Base-by-base conservation (phyloP, 2,113 vertebrate genomes). In the Cnemophilus loriae region DNA sequence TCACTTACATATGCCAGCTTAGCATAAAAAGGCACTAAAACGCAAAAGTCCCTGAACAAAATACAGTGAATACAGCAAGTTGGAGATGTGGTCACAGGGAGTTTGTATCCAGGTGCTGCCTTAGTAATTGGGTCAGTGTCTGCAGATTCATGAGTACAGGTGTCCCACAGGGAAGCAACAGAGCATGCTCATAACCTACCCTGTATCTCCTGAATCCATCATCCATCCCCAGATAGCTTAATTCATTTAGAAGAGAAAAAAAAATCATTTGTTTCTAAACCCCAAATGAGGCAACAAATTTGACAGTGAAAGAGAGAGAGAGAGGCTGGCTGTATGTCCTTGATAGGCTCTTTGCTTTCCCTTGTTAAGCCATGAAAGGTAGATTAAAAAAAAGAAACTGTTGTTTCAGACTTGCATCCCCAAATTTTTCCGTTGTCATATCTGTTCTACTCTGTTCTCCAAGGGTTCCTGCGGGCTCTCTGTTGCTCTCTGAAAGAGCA, bases 81-180 rank as follows among this genome's bases (percentile, higher is more conserved):
- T 89, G 63, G 90, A 91, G 75, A 82, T 0, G 0, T 90, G 94
- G 96, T 95, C 93, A 79, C 60, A 56, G 93, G 75, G 90, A 96
- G 89, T 84, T 81, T 90, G 65, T 41, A 89, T 94, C 97, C 95
- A 96, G 96, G 95, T 97, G 91, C 90, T 93, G 63, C 87, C 78
- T 95, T 64, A 87, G 94, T 96, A 97, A 97, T 87, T 97, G 93
- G 97, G 97, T 97, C 93, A 96, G 35, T 89, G 90, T 94, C 92
- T 97, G 94, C 92, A 93, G 95, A 95, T 96, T 94, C 93, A 91
- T 83, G 87, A 93, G 96, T 87, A 80, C 79, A 90, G 87, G 73
- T 90, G 89, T 97, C 91, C 96, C 95, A 53, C 21, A 70, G 95
- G 94, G 90, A 97, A 87, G 76, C 14, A 94, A 84, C 63, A 49